Percentiles rank a stretch among this genome's conserved stretches.
Conservation (phyloP, 2,113 vertebrate genomes). For the Parotia lawesii region DNA sequence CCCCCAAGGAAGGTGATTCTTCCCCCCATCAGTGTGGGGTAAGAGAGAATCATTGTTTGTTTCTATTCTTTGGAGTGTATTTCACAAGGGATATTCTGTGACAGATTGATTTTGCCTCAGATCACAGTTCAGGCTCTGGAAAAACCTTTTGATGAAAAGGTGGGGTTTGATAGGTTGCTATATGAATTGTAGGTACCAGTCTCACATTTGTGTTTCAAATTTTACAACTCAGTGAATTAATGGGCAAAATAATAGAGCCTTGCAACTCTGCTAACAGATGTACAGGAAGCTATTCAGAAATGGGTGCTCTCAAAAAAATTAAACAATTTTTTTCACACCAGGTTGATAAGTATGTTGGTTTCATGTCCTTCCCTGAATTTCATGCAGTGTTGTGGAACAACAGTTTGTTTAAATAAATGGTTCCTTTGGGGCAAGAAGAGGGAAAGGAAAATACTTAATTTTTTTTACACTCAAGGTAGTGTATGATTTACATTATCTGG, state of each 20-base stretch:
- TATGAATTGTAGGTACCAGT: neutral
- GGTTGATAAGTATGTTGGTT: neutral
- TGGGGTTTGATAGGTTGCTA: neutral
- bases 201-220: neutral
- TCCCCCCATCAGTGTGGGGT: neutral
- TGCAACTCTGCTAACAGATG: neutral
- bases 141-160: neutral
- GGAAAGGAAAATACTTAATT: neutral
- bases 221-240: neutral
- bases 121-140: neutral
- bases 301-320: neutral
- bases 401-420: neutral
- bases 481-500: neutral
- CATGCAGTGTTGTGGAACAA: neutral
- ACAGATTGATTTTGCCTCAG: neutral
- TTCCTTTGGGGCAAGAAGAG: neutral
- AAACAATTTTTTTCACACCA: neutral
- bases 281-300: neutral
- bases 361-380: neutral
- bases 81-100: neutral
- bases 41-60: neutral
- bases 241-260: neutral
- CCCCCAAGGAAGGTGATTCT: neutral
- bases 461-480: neutral
- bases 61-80: neutral